phyloP scores from a whole-genome alignment of 2,888 invertebrate species.

The Dendrolimus houi region DNA sequence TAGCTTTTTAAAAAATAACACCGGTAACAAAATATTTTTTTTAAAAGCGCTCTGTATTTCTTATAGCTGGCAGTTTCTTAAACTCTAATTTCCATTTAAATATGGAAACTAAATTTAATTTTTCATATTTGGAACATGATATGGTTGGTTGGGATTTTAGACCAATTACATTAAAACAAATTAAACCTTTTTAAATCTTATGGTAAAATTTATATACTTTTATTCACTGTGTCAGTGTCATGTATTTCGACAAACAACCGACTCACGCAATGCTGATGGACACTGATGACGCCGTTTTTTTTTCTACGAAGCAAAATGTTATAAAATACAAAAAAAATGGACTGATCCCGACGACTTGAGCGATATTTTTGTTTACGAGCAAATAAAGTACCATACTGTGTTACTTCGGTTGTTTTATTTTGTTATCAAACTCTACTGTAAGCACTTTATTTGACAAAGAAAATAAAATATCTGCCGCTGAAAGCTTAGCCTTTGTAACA shows the following conservation, averaged over 20 bases:
- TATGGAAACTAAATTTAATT: too few relatives aligned
- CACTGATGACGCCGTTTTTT: constrained; percentile 23
- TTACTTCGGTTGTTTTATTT: constrained; percentile 19
- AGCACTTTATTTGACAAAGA: background rate
- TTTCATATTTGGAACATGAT: too few relatives aligned
- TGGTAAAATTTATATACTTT: too few relatives aligned
- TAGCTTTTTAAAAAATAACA: background rate
- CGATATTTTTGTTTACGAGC: constrained; percentile 25
- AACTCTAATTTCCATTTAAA: too few relatives aligned
- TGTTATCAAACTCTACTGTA: constrained; percentile 1
- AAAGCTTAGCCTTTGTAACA: background rate
- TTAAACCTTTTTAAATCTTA: too few relatives aligned
- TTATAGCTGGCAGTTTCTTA: too few relatives aligned
- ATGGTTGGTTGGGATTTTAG: too few relatives aligned
- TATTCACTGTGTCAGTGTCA: background rate
- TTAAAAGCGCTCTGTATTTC: too few relatives aligned
- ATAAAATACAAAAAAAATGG: constrained; percentile 34
- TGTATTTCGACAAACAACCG: background rate
- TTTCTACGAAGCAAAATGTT: constrained; percentile 31
- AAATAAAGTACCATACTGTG: constrained; percentile 34
- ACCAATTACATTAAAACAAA: too few relatives aligned
- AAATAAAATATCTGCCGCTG: background rate
- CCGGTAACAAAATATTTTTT: background rate
- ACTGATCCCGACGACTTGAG: constrained; percentile 52
- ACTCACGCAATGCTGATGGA: constrained; percentile 14